These are phyloP conservation scores for Gastrophryne carolinensis DNA, from an alignment of 2,797 vertebrate genomes.

Conservation along the genomic window DNA sequence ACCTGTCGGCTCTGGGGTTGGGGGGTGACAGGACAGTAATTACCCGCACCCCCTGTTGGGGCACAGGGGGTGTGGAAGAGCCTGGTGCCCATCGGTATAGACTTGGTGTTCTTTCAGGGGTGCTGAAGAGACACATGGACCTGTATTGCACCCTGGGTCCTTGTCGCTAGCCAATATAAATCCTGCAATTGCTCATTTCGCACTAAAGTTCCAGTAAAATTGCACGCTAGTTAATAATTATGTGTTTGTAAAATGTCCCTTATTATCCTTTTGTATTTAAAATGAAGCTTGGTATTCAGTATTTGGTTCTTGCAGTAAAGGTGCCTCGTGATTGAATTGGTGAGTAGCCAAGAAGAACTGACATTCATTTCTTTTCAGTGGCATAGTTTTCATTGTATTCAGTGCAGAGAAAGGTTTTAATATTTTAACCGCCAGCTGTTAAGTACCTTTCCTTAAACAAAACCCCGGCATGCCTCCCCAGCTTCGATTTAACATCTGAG, in stretches of 20 bases:
- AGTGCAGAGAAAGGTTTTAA: conserved; percentile 8
- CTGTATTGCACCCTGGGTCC: too few relatives aligned
- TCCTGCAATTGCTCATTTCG: too few relatives aligned
- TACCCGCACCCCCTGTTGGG: too few relatives aligned
- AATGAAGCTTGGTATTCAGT: not conserved
- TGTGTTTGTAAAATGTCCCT: not conserved
- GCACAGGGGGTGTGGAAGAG: too few relatives aligned
- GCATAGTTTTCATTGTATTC: not conserved
- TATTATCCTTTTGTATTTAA: conserved; percentile 10
- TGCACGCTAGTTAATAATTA: not conserved
- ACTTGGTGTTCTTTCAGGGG: too few relatives aligned
- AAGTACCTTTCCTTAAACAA: conserved; percentile 38
- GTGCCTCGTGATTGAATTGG: conserved; percentile 6
- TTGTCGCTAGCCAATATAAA: too few relatives aligned
- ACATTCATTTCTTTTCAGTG: conserved; percentile 33
- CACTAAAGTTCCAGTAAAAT: too few relatives aligned
- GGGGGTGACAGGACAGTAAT: too few relatives aligned
- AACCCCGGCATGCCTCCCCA: conserved; percentile 43
- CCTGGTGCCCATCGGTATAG: too few relatives aligned
- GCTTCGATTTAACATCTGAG: conserved; percentile 48
- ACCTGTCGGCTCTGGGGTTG: too few relatives aligned
- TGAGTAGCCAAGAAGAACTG: conserved; percentile 5
- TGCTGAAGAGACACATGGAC: too few relatives aligned
- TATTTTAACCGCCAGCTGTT: conserved; percentile 37
- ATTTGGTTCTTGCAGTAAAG: not conserved